Evolutionary conservation across 1,140 invertebrate genomes (phyloP).

Genomic region (Stenopsyche tienmushanensis): DNA sequence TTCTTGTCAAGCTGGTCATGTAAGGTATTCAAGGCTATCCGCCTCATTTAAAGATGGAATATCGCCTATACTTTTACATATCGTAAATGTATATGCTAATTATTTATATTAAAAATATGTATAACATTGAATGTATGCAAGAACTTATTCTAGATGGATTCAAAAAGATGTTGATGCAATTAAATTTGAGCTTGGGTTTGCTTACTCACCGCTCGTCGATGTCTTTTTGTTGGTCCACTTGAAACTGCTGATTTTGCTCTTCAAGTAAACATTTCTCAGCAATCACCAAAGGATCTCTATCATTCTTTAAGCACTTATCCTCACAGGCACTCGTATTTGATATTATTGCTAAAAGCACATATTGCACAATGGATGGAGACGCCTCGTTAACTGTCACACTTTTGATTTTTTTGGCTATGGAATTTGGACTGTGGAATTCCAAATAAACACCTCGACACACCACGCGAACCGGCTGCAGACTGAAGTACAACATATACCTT

Average conservation of each 20-base stretch:
- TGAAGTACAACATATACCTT: conserved; percentile 2
- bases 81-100: not conserved
- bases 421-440: not conserved
- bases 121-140: not conserved
- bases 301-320: not conserved
- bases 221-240: not conserved
- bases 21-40: conserved; percentile 8
- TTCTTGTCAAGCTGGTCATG: conserved; percentile 9
- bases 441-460: not conserved
- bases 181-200: conserved; percentile 10
- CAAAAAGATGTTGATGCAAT: not conserved
- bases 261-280: not conserved
- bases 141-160: not conserved
- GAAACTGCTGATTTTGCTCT: not conserved
- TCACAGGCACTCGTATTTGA: too few relatives aligned
- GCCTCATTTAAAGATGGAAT: not conserved
- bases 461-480: conserved; percentile 12
- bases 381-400: too few relatives aligned
- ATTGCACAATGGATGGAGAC: too few relatives aligned
- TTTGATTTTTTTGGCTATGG: not conserved
- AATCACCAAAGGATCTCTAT: too few relatives aligned
- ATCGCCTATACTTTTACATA: too few relatives aligned
- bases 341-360: not conserved
- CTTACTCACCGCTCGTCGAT: conserved; percentile 23
- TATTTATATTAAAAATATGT: not conserved